Base-by-base conservation (phyloP, 2,888 invertebrate species). In the Laothoe populi region DNA sequence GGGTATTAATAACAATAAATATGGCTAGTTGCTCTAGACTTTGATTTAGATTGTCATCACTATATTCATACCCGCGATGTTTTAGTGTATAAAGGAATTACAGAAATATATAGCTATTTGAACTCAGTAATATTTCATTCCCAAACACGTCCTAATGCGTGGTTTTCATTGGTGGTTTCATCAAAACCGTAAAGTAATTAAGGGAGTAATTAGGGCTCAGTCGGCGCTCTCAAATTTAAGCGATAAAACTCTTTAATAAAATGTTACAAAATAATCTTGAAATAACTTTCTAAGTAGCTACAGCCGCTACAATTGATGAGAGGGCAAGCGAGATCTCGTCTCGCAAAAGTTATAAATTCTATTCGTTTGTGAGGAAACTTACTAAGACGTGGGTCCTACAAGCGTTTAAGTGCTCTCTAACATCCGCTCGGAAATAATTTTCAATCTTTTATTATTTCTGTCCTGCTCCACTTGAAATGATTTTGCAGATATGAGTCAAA, bases 301-400 rank as follows among this genome's bases (percentile, higher is more conserved):
- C n/a, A 67, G 63, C 60, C 58, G 63, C 63, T 64, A 65, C 75
- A 79, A 77, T 76, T 77, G 70, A 79, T 73, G 68, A 72, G 61
- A 67, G 67, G 71, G 65, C 69, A 66, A 72, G 65, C 62, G 65
- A 70, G 68, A 73, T 70, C 67, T 75, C 66, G 63, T 73, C 75
- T 67, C 68, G 64, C 62, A 67, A 59, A 76, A 74, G 72, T 78
- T 78, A 73, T 74, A 75, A 79, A 80, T 77, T 81, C 65, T 65
- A 70, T 75, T 75, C 71, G 70, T 65, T 66, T 66, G 69, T 68
- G 70, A 67, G 63, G 65, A 73, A 79, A 78, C 74, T 79, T 76
- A 71, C 70, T 61, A 64, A 70, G 68, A 72, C 67, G 69, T 64
- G 60, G 68, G 66, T 70, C 70, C 67, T 74, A 69, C 70, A 71